A percentile compares a stretch with the other conserved stretches of the same genome.
These are phyloP conservation scores for Silurus glanis DNA, from an alignment of 2,113 vertebrate genomes.

Conservation along the genomic window DNA sequence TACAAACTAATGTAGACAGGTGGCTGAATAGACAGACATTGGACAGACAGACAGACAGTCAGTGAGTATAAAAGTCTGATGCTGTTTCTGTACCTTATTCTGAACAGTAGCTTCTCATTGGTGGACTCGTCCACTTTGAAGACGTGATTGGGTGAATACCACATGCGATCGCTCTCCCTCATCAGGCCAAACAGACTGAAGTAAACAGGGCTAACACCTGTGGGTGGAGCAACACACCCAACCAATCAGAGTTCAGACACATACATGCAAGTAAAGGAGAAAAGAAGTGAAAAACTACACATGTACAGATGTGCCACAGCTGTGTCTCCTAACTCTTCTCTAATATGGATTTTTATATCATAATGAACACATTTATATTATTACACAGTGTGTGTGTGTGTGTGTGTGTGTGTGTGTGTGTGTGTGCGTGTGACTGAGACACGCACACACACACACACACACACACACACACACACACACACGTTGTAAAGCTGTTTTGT, in stretches of 20 bases:
- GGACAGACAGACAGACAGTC: background rate
- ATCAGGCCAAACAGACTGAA: slow-evolving; percentile 88
- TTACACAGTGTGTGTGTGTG: background rate
- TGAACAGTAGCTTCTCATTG: slow-evolving; percentile 79
- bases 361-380: background rate
- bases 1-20: too few relatives aligned
- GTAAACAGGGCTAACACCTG: slow-evolving; percentile 88
- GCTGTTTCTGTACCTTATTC: slow-evolving; percentile 77
- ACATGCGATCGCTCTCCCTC: slow-evolving; percentile 82
- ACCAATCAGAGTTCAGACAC: background rate
- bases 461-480: background rate
- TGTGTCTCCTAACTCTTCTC: background rate
- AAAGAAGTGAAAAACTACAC: background rate
- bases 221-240: background rate
- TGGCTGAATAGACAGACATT: background rate
- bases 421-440: background rate
- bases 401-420: background rate
- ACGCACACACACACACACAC: background rate
- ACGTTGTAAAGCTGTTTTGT: background rate
- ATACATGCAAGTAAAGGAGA: background rate
- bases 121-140: slow-evolving; percentile 81
- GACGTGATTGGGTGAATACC: slow-evolving; percentile 91
- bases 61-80: too few relatives aligned
- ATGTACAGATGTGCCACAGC: background rate
- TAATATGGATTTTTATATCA: too few relatives aligned